phyloP scores from a whole-genome alignment of 2,113 vertebrate species.

The Scophthalmus maximus region DNA sequence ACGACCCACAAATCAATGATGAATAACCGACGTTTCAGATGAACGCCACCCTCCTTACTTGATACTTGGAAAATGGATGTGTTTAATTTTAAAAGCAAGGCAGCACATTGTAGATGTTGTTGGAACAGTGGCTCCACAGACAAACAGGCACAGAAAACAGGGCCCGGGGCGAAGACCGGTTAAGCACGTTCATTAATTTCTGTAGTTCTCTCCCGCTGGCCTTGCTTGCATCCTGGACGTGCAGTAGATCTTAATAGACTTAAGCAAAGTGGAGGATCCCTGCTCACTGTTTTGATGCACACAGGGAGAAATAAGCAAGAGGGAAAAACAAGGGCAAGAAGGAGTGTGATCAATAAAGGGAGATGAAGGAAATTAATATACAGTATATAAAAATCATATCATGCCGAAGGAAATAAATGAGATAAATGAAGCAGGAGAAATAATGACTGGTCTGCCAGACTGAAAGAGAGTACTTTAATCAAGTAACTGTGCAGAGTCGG shows the following conservation, averaged over 20 bases:
- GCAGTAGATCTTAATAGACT: slow-evolving; percentile 65
- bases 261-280: slow-evolving; percentile 13
- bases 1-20: slow-evolving; percentile 30
- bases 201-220: slow-evolving; percentile 58
- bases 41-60: not conserved
- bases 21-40: slow-evolving; percentile 13
- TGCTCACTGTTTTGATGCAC: slow-evolving; percentile 38
- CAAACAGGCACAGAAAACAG: slow-evolving; percentile 44
- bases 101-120: slow-evolving; percentile 29
- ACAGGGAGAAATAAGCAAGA: slow-evolving; percentile 3
- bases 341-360: slow-evolving; percentile 29
- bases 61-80: slow-evolving; percentile 16
- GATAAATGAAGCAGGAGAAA: slow-evolving; percentile 27
- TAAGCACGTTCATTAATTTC: slow-evolving; percentile 78
- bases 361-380: slow-evolving; percentile 17
- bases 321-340: not conserved
- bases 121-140: slow-evolving; percentile 23
- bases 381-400: slow-evolving; percentile 37
- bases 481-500: slow-evolving; percentile 22
- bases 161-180: slow-evolving; percentile 56
- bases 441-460: slow-evolving; percentile 9
- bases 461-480: slow-evolving; percentile 40
- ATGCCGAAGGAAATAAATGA: slow-evolving; percentile 45
- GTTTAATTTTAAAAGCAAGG: slow-evolving; percentile 51
- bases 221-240: slow-evolving; percentile 62